These are phyloP conservation scores for Tachysurus vachellii DNA, from an alignment of 2,113 vertebrate genomes.

Conservation along the genomic window DNA sequence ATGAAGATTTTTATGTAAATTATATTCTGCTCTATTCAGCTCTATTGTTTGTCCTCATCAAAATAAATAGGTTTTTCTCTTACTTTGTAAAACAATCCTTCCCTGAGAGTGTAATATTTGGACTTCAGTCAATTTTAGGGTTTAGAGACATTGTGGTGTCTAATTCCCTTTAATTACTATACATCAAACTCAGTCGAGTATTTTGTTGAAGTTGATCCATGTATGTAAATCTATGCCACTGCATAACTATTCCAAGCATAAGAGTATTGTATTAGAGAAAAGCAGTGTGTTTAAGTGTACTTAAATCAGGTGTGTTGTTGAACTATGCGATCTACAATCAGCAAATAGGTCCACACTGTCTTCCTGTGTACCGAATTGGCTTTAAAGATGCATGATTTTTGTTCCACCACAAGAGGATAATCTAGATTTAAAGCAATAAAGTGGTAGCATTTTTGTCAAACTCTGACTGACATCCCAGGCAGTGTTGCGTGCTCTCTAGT, in stretches of 20 bases:
- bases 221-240: slow-evolving; percentile 69
- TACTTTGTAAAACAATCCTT: slow-evolving; percentile 37
- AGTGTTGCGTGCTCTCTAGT: slow-evolving; percentile 17
- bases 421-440: slow-evolving; percentile 21
- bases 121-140: slow-evolving; percentile 26
- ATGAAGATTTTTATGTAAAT: slow-evolving; percentile 63
- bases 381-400: slow-evolving; percentile 17
- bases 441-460: slow-evolving; percentile 10
- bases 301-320: slow-evolving; percentile 71
- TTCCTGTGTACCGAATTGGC: slow-evolving; percentile 18
- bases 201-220: slow-evolving; percentile 56
- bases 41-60: slow-evolving; percentile 39
- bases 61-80: slow-evolving; percentile 21
- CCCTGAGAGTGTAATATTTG: slow-evolving; percentile 33
- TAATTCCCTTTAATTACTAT: slow-evolving; percentile 16
- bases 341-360: slow-evolving; percentile 12
- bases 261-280: slow-evolving; percentile 65
- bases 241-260: slow-evolving; percentile 59
- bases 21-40: slow-evolving; percentile 54
- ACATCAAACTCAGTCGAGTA: background rate
- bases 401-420: background rate
- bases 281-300: slow-evolving; percentile 63
- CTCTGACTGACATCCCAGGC: slow-evolving; percentile 34
- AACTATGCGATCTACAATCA: slow-evolving; percentile 60
- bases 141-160: background rate